Base-by-base conservation (phyloP, 1,140 invertebrate genomes). In the Tetraneura akinire region DNA sequence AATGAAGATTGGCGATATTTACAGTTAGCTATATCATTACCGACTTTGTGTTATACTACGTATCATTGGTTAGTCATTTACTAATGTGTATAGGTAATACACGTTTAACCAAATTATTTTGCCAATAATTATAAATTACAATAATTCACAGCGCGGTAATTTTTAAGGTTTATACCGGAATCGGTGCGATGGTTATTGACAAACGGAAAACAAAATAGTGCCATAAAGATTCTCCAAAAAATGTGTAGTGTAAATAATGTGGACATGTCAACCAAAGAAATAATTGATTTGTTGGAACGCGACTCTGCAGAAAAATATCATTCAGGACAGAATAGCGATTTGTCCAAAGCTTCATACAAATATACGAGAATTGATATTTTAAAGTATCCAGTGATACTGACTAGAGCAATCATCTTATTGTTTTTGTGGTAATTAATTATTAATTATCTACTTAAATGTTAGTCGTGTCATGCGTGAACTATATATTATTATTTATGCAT, bases 101-200 rank as follows among this genome's bases (percentile, higher is more conserved):
- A 6, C 5, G 29, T 49, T 71, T 70, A 29, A 1, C 1, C 9
- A 29, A 14, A 6, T 5, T 29, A 29, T 5, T 23, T 11, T 51
- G 29, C 4, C 10, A 32, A 51, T 29, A 51, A 26, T n/a, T 26
- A 29, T 29, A n/a, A n/a, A n/a, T n/a, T n/a, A n/a, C n/a, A n/a
- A n/a, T n/a, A n/a, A n/a, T n/a, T n/a, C n/a, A 26, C 11, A 4
- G 5, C 13, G 55, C 29, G 9, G 11, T 66, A 53, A n/a, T 4
- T 26, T 80, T 80, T 80, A 21, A 91, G 90, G 89, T 91, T 94
- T 82, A 91, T 94, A 84, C 93, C 93, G 3, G 94, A 95, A 85
- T 94, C 93, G 8, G 90, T 91, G 1, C 88, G 93, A 81, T 95
- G 93, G 93, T 85, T 95, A 18, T 84, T 95, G 29, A 90, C 91